phyloP scores from a whole-genome alignment of 2,113 vertebrate species.

The Colius striatus region DNA sequence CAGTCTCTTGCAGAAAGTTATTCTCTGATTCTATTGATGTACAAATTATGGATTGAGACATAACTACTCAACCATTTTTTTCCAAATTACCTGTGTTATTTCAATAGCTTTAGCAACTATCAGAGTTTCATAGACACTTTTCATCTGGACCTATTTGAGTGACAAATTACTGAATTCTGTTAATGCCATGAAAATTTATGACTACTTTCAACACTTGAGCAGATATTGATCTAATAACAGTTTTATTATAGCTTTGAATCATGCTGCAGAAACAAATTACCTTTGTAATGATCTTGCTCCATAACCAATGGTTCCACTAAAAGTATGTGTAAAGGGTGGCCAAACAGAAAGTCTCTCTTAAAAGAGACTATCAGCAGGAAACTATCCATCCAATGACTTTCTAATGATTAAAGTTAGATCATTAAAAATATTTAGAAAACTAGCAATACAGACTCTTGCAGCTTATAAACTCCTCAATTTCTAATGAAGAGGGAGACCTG shows the following conservation, averaged over 20 bases:
- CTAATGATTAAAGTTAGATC: neutral
- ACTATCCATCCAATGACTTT: neutral
- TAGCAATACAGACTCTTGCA: neutral
- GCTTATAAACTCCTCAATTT: neutral
- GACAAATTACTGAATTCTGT: constrained; percentile 40
- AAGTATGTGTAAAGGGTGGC: neutral
- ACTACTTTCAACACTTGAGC: constrained; percentile 42
- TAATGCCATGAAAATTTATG: constrained; percentile 53
- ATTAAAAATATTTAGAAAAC: neutral
- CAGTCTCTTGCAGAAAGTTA: neutral
- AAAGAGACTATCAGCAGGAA: neutral
- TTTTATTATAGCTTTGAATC: constrained; percentile 52
- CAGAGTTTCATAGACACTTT: neutral
- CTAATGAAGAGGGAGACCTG: neutral
- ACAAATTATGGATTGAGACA: neutral
- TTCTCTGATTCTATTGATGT: neutral
- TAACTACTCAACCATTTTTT: neutral
- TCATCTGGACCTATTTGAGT: neutral
- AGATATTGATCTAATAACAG: constrained; percentile 37
- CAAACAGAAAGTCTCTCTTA: neutral
- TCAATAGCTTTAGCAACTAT: neutral
- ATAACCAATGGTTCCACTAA: neutral
- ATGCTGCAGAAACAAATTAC: constrained; percentile 48
- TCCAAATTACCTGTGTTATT: neutral
- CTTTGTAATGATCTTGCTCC: constrained; percentile 21